These are phyloP conservation scores for Onchidella celtica DNA, from an alignment of 2,888 invertebrate species.

Conservation along the genomic window DNA sequence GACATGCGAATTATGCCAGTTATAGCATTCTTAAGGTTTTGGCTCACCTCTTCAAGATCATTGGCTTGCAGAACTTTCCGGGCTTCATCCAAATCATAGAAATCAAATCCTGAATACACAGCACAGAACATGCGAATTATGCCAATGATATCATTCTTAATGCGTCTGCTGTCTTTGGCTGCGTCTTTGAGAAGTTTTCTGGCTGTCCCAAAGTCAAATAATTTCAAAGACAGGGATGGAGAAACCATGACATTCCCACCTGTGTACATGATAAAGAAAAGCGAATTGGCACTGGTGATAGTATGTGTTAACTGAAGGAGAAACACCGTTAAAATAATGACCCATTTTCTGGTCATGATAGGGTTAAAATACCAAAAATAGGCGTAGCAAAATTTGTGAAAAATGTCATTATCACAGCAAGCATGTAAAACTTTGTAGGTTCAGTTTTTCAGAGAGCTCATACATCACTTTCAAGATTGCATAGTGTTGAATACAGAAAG, in stretches of 20 bases:
- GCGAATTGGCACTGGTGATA: neutral
- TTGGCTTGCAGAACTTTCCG: constrained; percentile 10
- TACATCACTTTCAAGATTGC: no score
- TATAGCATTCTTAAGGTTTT: neutral
- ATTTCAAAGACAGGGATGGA: constrained; percentile 55
- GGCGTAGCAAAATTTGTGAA: no score
- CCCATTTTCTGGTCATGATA: no score
- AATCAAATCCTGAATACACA: constrained; percentile 63
- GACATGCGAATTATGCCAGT: no score
- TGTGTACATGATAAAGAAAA: constrained; percentile 29
- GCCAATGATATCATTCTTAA: constrained; percentile 58
- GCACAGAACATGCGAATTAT: constrained; percentile 63
- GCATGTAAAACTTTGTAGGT: no score
- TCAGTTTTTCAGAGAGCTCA: no score
- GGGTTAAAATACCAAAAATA: no score
- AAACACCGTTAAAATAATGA: neutral
- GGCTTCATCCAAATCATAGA: constrained; percentile 53
- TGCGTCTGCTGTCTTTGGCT: neutral
- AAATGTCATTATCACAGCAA: no score
- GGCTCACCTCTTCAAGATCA: constrained; percentile 16
- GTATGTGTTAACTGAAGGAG: neutral
- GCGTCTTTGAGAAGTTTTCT: constrained; percentile 9
- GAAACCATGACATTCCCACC: constrained; percentile 69
- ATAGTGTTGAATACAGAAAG: no score
- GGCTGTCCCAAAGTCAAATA: constrained; percentile 67